Evolutionary conservation across 2,797 vertebrate species (phyloP).

Genomic region (Acipenser transmontanus): DNA sequence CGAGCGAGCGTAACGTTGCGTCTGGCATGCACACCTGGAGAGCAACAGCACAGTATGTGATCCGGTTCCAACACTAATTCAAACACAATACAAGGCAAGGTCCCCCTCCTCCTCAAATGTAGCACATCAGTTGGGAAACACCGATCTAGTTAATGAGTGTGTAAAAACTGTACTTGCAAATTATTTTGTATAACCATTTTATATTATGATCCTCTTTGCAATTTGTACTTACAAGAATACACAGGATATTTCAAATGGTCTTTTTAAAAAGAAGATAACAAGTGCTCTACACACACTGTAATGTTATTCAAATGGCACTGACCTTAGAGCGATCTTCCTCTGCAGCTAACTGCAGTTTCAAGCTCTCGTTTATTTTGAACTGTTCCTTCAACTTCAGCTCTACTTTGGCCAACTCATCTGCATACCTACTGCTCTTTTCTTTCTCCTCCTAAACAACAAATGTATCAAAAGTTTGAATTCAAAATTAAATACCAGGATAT

Average conservation of each 20-base stretch:
- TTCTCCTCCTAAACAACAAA: slow-evolving; percentile 77
- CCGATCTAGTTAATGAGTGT: too few relatives aligned
- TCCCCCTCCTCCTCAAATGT: too few relatives aligned
- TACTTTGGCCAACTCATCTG: slow-evolving; percentile 86
- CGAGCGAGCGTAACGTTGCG: too few relatives aligned
- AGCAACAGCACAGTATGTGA: too few relatives aligned
- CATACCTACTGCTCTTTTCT: slow-evolving; percentile 78
- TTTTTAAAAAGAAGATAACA: background rate
- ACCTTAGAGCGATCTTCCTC: slow-evolving; percentile 87
- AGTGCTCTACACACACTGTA: background rate
- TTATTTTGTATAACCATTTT: background rate
- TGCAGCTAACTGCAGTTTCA: slow-evolving; percentile 78
- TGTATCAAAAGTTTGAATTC: background rate
- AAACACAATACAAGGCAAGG: too few relatives aligned
- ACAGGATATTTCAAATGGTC: slow-evolving; percentile 3
- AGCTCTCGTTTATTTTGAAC: slow-evolving; percentile 75
- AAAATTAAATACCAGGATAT: background rate
- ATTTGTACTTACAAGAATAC: slow-evolving; percentile 1
- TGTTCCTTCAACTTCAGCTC: slow-evolving; percentile 91
- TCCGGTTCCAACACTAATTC: too few relatives aligned
- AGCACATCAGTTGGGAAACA: too few relatives aligned
- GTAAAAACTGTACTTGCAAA: too few relatives aligned
- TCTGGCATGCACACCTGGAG: too few relatives aligned
- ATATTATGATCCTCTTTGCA: background rate
- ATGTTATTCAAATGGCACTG: slow-evolving; percentile 35